Conservation (phyloP, 2,113 vertebrate genomes). For the Mungos mungo region DNA sequence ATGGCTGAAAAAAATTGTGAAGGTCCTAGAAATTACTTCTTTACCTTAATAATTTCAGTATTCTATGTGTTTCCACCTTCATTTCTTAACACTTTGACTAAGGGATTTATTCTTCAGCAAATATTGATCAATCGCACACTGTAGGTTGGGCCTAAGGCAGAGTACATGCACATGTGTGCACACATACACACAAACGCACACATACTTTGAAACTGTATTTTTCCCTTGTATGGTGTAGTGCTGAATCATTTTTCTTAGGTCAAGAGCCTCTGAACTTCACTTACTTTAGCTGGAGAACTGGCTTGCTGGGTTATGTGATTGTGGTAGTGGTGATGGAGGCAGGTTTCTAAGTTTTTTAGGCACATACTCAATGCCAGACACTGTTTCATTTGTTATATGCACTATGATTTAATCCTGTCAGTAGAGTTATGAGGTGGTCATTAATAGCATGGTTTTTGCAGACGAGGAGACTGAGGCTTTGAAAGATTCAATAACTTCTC, state of each 20-base stretch:
- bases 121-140: neutral
- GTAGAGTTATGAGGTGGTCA: neutral
- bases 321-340: neutral
- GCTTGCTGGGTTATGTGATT: neutral
- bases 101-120: slow-evolving; percentile 9
- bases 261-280: neutral
- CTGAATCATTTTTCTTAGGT: neutral
- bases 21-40: slow-evolving; percentile 23
- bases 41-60: neutral
- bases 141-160: neutral
- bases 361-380: neutral
- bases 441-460: neutral
- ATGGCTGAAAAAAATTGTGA: slow-evolving; percentile 18
- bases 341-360: neutral
- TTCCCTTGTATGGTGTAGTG: neutral
- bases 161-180: fast-evolving
- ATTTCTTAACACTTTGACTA: neutral
- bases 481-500: neutral
- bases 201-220: neutral
- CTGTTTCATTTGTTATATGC: neutral
- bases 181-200: too few species aligned
- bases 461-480: neutral
- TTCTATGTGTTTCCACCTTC: neutral
- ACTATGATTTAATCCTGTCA: neutral
- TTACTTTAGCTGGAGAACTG: neutral